These are phyloP conservation scores for Drosophila saltans DNA, from an alignment of 1,140 invertebrate genomes.

Conservation along the genomic window DNA sequence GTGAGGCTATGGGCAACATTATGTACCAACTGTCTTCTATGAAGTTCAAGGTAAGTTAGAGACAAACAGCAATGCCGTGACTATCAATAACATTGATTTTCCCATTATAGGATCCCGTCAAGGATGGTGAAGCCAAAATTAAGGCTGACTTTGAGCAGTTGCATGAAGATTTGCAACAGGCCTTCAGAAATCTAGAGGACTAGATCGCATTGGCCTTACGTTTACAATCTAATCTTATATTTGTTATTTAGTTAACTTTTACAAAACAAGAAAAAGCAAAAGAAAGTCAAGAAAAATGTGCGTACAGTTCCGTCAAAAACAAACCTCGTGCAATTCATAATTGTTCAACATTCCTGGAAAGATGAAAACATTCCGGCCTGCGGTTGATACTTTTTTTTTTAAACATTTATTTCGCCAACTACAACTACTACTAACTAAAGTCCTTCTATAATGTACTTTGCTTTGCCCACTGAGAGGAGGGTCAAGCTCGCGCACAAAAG, in stretches of 20 bases:
- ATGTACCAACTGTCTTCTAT: conserved; percentile 99
- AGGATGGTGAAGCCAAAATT: conserved; percentile 98
- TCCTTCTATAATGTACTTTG: conserved; percentile 72
- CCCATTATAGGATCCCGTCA: conserved; percentile 93
- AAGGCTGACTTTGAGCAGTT: conserved; percentile 98
- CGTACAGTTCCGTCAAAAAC: conserved; percentile 52
- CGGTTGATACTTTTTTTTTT: conserved; percentile 58
- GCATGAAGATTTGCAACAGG: conserved; percentile 96
- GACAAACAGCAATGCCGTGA: no score
- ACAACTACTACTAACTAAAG: conserved; percentile 61
- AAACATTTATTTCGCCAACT: conserved; percentile 28
- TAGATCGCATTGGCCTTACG: conserved; percentile 85
- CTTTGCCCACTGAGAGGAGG: conserved; percentile 31
- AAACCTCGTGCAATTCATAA: conserved; percentile 52
- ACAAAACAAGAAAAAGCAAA: conserved; percentile 54
- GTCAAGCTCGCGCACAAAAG: conserved; percentile 26
- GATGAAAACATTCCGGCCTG: conserved; percentile 77
- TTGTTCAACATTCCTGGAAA: conserved; percentile 66
- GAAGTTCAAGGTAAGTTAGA: conserved; percentile 96
- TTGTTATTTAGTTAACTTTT: conserved; percentile 81
- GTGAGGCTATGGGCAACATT: conserved; percentile 97
- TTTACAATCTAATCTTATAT: conserved; percentile 79
- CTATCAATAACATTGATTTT: not conserved
- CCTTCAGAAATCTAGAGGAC: conserved; percentile 99
- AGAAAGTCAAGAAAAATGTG: conserved; percentile 41